Conservation (phyloP, 2,797 vertebrate genomes). For the Brotula barbata region DNA sequence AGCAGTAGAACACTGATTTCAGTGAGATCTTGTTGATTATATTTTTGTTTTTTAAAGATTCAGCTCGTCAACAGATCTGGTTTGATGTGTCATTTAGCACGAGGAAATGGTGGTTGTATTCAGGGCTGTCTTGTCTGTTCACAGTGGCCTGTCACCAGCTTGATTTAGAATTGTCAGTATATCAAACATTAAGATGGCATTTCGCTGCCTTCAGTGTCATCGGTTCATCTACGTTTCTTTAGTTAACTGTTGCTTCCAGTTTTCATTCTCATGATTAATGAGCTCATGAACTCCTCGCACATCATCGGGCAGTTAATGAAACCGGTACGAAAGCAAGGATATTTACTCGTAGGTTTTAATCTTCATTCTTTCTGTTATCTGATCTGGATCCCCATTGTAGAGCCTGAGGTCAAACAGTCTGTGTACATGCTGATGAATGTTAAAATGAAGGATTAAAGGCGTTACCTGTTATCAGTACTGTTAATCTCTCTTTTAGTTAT, state of each 20-base stretch:
- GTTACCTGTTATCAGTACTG: not conserved
- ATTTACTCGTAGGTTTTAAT: not conserved
- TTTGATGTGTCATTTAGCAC: constrained; percentile 1
- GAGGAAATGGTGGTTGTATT: too few species aligned
- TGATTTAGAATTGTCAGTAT: too few species aligned
- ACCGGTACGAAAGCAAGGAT: constrained; percentile 14
- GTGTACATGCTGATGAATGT: not conserved
- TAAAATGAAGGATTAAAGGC: not conserved
- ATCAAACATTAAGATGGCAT: not conserved
- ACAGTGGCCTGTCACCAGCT: too few species aligned
- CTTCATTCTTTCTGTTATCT: not conserved
- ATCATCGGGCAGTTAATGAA: constrained; percentile 11
- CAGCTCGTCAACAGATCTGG: not conserved
- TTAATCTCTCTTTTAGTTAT: not conserved
- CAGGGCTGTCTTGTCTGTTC: too few species aligned
- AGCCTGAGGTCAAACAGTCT: not conserved
- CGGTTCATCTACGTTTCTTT: too few species aligned
- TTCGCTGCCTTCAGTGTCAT: too few species aligned
- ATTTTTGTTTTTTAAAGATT: constrained; percentile 15
- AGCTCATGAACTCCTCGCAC: constrained; percentile 13
- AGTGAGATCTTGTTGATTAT: not conserved
- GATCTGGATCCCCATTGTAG: not conserved
- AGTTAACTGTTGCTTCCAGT: too few species aligned
- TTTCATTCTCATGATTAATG: constrained; percentile 9
- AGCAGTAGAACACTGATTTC: not conserved